Evolutionary conservation across 1,140 invertebrate genomes (phyloP).

Genomic region (Chlorops oryzae): DNA sequence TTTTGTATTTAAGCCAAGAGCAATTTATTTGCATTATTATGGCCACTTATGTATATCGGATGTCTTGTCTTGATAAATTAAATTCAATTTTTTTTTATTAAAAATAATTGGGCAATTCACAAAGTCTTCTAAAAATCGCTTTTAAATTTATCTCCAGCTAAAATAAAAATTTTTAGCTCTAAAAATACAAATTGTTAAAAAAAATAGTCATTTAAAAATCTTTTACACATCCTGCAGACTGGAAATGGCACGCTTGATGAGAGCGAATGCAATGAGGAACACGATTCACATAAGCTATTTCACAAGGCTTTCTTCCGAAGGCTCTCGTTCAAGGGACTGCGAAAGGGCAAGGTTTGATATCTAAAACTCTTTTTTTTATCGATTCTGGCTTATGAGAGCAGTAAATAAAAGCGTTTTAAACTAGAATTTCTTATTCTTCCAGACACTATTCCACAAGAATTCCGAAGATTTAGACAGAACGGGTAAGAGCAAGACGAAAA

Average conservation of each 20-base stretch:
- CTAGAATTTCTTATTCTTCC: slow-evolving; percentile 38
- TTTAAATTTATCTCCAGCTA: no score
- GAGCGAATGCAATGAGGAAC: slow-evolving; percentile 68
- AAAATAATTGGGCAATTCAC: no score
- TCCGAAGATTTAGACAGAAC: slow-evolving; percentile 80
- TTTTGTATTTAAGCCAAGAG: no score
- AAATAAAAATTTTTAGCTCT: no score
- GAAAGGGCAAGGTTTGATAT: slow-evolving; percentile 47
- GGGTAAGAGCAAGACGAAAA: slow-evolving; percentile 74
- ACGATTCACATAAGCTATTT: slow-evolving; percentile 68
- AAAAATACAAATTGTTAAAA: no score
- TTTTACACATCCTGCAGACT: slow-evolving; percentile 18
- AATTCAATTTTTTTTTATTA: no score
- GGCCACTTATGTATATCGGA: no score
- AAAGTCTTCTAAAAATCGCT: no score
- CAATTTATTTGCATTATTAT: no score
- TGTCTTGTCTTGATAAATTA: no score
- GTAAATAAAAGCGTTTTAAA: slow-evolving; percentile 23
- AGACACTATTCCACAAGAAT: slow-evolving; percentile 77
- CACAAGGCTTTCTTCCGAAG: slow-evolving; percentile 78
- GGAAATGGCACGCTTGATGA: slow-evolving; percentile 45
- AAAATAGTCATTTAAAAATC: no score
- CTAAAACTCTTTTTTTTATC: background rate
- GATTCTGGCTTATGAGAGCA: slow-evolving; percentile 5
- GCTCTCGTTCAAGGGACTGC: slow-evolving; percentile 82